phyloP scores from a whole-genome alignment of 1,140 invertebrate genomes.

The Eciton burchellii region DNA sequence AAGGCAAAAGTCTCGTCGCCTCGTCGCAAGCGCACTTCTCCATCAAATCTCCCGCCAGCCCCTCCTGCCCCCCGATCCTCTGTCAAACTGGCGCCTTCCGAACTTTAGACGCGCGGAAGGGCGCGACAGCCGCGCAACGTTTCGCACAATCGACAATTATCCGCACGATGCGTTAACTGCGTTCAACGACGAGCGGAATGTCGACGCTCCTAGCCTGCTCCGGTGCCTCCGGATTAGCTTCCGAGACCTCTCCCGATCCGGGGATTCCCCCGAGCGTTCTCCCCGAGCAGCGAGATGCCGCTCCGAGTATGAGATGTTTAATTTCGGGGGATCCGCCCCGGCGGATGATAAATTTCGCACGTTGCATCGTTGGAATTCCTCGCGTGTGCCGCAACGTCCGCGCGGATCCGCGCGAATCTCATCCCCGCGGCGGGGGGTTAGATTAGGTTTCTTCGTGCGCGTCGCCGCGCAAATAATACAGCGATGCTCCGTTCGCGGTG shows the following conservation, averaged over 20 bases:
- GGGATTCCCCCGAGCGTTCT: too few relatives aligned
- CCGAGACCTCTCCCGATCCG: too few relatives aligned
- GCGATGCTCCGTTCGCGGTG: conserved; percentile 12
- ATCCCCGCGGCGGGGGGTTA: background rate
- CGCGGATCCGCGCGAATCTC: conserved; percentile 24
- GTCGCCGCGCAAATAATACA: background rate
- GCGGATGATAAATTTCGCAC: conserved; percentile 10
- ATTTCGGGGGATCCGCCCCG: background rate
- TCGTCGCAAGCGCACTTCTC: conserved; percentile 21
- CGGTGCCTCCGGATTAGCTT: background rate
- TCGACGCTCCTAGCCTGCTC: background rate
- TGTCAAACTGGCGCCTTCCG: conserved; percentile 44
- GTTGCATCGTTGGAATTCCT: conserved; percentile 12
- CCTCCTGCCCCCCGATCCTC: background rate
- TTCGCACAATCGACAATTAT: conserved; percentile 76
- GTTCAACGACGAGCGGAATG: too few relatives aligned
- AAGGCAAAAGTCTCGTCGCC: conserved; percentile 51
- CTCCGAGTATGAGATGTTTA: conserved; percentile 6
- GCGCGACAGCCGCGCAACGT: conserved; percentile 63
- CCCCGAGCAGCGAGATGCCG: background rate
- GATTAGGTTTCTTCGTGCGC: background rate
- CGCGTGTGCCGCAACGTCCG: conserved; percentile 2
- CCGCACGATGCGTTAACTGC: conserved; percentile 64
- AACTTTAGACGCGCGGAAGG: background rate
- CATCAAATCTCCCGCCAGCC: conserved; percentile 45